phyloP scores from a whole-genome alignment of 2,113 vertebrate genomes.

The Vidua macroura region DNA sequence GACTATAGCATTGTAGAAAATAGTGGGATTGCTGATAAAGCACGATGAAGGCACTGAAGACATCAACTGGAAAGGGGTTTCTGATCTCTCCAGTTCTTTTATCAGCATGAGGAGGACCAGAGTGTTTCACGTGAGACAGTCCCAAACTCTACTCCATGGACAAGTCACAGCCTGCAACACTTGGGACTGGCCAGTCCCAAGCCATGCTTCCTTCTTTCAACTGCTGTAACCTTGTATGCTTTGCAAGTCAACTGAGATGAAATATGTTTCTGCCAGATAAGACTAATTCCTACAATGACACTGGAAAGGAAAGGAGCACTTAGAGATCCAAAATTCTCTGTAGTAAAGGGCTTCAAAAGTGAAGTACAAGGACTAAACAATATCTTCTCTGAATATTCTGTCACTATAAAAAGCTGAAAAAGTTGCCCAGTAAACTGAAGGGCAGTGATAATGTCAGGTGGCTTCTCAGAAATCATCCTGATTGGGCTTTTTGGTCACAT shows the following conservation, averaged over 20 bases:
- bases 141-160: not conserved
- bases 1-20: not conserved
- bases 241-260: not conserved
- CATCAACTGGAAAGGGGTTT: not conserved
- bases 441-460: rapidly evolving
- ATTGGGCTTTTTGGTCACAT: not conserved
- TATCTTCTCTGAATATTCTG: not conserved
- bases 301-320: not conserved
- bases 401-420: not conserved
- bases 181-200: not conserved
- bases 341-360: not conserved
- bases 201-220: not conserved
- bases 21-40: not conserved
- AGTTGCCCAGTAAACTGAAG: not conserved
- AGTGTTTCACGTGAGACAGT: not conserved
- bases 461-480: not conserved
- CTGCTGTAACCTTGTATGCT: not conserved
- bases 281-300: not conserved
- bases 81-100: not conserved
- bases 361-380: not conserved
- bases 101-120: not conserved
- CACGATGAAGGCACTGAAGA: not conserved
- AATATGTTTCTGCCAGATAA: not conserved
- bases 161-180: not conserved
- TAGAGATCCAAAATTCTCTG: not conserved